phyloP scores from a whole-genome alignment of 2,888 invertebrate species.

The Abrostola triplasia region DNA sequence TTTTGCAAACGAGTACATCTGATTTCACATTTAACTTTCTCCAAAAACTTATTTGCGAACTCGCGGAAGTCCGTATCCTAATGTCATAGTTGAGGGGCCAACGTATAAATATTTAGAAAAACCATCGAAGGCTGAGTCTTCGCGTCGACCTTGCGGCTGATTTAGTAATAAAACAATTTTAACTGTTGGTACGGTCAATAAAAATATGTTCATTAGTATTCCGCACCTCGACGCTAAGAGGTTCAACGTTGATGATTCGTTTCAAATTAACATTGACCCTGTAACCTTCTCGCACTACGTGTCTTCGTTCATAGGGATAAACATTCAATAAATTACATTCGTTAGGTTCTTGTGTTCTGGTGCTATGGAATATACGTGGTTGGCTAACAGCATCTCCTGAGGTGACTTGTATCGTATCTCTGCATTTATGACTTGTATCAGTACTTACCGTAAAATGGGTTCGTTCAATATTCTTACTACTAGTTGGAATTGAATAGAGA shows the following conservation, averaged over 20 bases:
- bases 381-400: neutral
- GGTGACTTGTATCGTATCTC: neutral
- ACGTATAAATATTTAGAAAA: slow-evolving; percentile 48
- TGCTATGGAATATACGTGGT: neutral
- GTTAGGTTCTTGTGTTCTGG: slow-evolving; percentile 2
- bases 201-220: slow-evolving; percentile 56
- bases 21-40: slow-evolving; percentile 82
- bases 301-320: slow-evolving; percentile 37
- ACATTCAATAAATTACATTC: slow-evolving; percentile 29
- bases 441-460: too few relatives aligned
- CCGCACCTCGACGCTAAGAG: slow-evolving; percentile 44
- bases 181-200: slow-evolving; percentile 53
- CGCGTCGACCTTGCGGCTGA: slow-evolving; percentile 59
- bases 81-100: slow-evolving; percentile 39
- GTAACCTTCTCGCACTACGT: slow-evolving; percentile 43
- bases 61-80: slow-evolving; percentile 57
- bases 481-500: too few relatives aligned
- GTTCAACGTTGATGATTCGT: slow-evolving; percentile 53
- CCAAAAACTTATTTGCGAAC: slow-evolving; percentile 65
- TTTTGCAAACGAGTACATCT: slow-evolving; percentile 63
- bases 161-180: slow-evolving; percentile 62
- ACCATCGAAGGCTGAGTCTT: slow-evolving; percentile 53
- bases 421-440: neutral
- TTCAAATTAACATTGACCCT: slow-evolving; percentile 57
- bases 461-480: too few relatives aligned